These are phyloP conservation scores for Eulemur coronatus DNA, from an alignment of 2,797 vertebrate species.

Conservation along the genomic window DNA sequence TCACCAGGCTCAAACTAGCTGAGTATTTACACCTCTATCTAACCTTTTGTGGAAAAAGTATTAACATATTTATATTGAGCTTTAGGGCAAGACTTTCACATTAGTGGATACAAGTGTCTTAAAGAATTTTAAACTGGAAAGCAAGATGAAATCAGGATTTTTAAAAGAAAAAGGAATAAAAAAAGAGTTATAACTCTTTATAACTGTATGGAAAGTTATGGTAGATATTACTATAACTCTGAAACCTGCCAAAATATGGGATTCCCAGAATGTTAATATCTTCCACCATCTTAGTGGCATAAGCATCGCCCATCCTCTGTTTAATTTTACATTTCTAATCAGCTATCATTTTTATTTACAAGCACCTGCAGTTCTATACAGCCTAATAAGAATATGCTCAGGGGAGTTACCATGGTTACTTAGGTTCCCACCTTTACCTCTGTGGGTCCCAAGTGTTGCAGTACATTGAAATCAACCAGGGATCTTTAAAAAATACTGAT, in stretches of 20 bases:
- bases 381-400: neutral
- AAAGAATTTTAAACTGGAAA: neutral
- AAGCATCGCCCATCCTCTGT: neutral
- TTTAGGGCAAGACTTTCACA: neutral
- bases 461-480: neutral
- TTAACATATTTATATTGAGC: neutral
- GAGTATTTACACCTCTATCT: neutral
- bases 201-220: neutral
- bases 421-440: neutral
- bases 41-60: neutral
- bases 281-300: neutral
- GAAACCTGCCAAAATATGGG: neutral
- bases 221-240: neutral
- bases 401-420: neutral
- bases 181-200: no score
- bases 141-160: neutral
- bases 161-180: neutral
- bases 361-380: neutral
- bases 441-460: neutral
- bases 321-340: neutral
- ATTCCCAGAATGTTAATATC: neutral
- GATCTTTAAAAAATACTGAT: neutral
- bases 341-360: constrained; percentile 1
- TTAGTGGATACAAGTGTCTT: neutral
- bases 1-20: neutral